Evolutionary conservation across 2,797 vertebrate genomes (phyloP), one percentile per base, ranked within the genome.

Genomic region (Scolopax rusticola): DNA sequence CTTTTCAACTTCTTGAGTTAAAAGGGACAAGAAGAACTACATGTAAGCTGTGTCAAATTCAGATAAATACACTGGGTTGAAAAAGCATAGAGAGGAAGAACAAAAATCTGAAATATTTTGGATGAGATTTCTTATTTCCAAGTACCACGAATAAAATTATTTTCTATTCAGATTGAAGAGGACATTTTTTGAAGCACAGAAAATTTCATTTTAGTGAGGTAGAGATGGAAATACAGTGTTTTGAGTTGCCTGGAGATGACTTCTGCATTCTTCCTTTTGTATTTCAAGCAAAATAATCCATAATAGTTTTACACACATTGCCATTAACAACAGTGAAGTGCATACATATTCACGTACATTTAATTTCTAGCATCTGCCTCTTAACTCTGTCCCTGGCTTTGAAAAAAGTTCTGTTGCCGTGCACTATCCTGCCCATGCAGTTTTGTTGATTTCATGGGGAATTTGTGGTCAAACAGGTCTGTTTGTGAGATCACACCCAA

Each of bases 391-490:
- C 15, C 13, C 32, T 68, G 16, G 12, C 13, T 89, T 84, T 85
- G 20, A 50, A 73, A 82, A 87, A 25, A 1, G 1, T 74, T 89
- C 8, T 56, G 3, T 68, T 86, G 69, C 38, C 57, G 19, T 65
- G 9, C 12, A 27, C 27, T 45, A 6, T 38, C 5, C 15, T 60
- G 3, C 8, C 9, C 24, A 16, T 1, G 0, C 5, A 43, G 6
- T 43, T 90, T 59, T 65, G 7, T 54, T 68, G 27, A 38, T n/a
- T 73, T 93, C n/a, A 4, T 13, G 19, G 24, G 8, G 30, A 64
- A 3, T 84, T 53, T 79, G 20, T 59, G 25, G 36, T 60, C 64
- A 60, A 60, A 48, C 8, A 63, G 8, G 19, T 67, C n/a, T 78
- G 23, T 86, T 93, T 71, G 24, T 9, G 51, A 61, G 50, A 69